phyloP scores from a whole-genome alignment of 2,888 invertebrate species.

The Microdon myrmicae region DNA sequence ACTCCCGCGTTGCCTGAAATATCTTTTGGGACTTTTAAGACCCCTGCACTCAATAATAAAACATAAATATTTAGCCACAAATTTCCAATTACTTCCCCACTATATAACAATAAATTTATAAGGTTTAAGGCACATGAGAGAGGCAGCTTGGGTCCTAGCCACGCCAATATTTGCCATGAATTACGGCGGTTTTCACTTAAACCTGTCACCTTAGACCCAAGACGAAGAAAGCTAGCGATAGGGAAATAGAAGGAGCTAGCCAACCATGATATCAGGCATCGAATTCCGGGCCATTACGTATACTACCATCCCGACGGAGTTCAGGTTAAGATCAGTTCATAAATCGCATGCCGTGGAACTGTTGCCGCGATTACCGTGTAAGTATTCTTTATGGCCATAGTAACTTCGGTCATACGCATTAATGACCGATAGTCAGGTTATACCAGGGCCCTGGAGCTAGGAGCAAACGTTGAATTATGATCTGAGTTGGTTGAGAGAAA shows the following conservation, averaged over 20 bases:
- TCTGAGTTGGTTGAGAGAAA: constrained; percentile 21
- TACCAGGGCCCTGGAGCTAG: constrained; percentile 32
- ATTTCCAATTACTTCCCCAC: constrained; percentile 28
- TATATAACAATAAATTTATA: constrained; percentile 30
- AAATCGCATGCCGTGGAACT: constrained; percentile 37
- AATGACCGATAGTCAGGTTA: constrained; percentile 38
- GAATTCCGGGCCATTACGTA: constrained; percentile 15
- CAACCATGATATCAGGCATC: constrained; percentile 10
- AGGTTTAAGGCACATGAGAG: not conserved
- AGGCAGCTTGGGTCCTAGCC: constrained; percentile 14
- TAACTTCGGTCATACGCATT: constrained; percentile 50
- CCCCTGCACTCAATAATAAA: no score
- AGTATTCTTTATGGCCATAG: constrained; percentile 47
- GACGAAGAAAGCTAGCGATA: no score
- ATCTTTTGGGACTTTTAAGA: no score
- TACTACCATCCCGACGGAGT: not conserved
- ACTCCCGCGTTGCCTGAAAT: no score
- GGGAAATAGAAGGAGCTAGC: not conserved
- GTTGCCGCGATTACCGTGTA: constrained; percentile 51
- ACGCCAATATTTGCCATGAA: constrained; percentile 32
- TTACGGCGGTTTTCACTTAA: constrained; percentile 50
- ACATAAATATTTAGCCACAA: constrained; percentile 37
- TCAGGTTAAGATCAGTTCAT: constrained; percentile 21
- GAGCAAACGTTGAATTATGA: constrained; percentile 35
- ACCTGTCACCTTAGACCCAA: constrained; percentile 40